Evolutionary conservation across 2,797 vertebrate species (phyloP), one percentile per base, ranked within the genome.

Genomic region (Microtus agrestis): DNA sequence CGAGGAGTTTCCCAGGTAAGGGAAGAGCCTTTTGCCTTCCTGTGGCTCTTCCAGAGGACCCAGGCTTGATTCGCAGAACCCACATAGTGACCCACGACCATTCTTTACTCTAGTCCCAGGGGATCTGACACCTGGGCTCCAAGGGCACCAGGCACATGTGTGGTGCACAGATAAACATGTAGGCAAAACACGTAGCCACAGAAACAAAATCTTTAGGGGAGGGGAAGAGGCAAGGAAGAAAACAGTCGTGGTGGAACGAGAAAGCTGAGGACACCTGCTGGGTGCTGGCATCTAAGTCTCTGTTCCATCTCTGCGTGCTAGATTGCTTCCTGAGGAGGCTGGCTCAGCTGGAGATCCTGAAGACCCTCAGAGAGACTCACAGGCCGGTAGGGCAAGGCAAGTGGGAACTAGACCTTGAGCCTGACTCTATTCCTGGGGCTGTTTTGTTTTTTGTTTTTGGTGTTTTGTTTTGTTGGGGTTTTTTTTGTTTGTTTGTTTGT

Each of bases 1-100:
- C 0, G 97, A 98, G 74, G 98, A 98, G n/a, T 98, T 98, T 80
- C 98, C 98, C 1, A 31, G 97, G 98, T 98, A 56, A 98, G 94
- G 74, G n/a, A 23, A n/a, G 80, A 78, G 69, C 43, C 12, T 1
- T 23, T n/a, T 21, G 81, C 29, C 40, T 43, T 65, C 59, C 80
- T 12, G 37, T 19, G 80, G 59, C 80, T 63, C 80, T 43, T 84
- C 25, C 80, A 29, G 25, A 84, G 27, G 37, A 63, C 27, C 81
- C 10, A 3, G 81, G 19, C 8, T 48, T n/a, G 61, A 67, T 21
- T 85, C 43, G 15, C 82, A 34, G 37, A 65, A 46, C 11, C 25
- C 17, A 46, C 81, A 23, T 8, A 31, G 43, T 48, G 29, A 31
- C 61, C 21, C 40, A 48, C 10, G 12, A 23, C 27, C 40, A 21